These are phyloP conservation scores for Malurus splendens DNA, from an alignment of 2,797 vertebrate species.

Conservation along the genomic window DNA sequence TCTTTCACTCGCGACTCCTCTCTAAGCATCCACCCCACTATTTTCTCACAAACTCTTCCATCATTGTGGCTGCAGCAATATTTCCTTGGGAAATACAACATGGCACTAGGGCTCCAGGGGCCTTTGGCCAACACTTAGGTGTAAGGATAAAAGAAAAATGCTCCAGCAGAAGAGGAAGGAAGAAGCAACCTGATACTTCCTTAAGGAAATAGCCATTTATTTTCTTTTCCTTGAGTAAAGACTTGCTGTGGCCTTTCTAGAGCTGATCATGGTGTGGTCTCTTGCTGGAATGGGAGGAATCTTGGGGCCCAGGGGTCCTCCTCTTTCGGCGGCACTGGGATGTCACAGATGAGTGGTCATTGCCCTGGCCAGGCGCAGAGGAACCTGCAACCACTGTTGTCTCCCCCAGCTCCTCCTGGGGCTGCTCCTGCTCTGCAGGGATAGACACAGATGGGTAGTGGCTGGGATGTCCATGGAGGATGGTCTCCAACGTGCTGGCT, in stretches of 20 bases:
- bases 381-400: not conserved
- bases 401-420: not conserved
- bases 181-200: not conserved
- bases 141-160: not conserved
- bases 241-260: not conserved
- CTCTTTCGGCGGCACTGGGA: not conserved
- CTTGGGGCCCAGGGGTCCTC: not conserved
- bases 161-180: not conserved
- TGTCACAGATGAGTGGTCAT: accelerated
- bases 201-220: not conserved
- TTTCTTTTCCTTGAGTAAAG: not conserved
- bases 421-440: not conserved
- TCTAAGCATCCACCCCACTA: not conserved
- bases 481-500: not conserved
- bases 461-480: not conserved
- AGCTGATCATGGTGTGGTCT: not conserved
- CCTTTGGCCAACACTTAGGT: not conserved
- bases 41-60: not conserved
- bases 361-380: not conserved
- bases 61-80: not conserved
- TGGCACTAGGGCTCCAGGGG: not conserved
- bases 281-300: not conserved
- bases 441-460: not conserved
- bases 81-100: not conserved
- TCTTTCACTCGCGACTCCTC: not conserved